Percentiles rank a stretch among this genome's conserved stretches.
Conservation (phyloP, 2,113 vertebrate species). For the Oxyruncus cristatus region DNA sequence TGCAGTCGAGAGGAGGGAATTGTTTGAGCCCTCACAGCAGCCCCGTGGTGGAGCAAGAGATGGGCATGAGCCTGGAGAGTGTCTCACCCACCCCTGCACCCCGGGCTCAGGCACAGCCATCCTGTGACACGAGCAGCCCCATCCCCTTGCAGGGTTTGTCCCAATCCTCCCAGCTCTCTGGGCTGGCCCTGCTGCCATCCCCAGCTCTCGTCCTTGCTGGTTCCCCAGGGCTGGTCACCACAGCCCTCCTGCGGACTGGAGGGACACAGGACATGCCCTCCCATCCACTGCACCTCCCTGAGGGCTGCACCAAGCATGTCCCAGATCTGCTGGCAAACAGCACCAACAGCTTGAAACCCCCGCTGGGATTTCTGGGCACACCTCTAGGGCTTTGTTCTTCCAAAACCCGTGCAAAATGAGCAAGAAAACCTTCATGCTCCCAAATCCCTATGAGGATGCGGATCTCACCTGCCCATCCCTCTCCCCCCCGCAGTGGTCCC, state of each 20-base stretch:
- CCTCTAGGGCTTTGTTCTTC: neutral
- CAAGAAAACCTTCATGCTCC: neutral
- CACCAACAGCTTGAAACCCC: neutral
- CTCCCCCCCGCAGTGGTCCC: fast-evolving
- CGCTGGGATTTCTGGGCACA: neutral
- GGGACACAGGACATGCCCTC: neutral
- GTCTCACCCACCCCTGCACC: neutral
- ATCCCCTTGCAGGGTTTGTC: neutral
- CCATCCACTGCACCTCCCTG: fast-evolving
- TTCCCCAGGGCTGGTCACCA: neutral
- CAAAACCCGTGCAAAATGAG: fast-evolving
- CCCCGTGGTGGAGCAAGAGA: neutral
- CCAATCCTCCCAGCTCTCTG: fast-evolving
- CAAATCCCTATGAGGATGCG: fast-evolving
- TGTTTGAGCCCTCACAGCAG: fast-evolving
- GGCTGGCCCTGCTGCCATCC: neutral
- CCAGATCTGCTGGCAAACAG: neutral
- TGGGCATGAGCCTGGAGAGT: fast-evolving
- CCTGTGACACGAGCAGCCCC: fast-evolving
- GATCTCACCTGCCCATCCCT: neutral
- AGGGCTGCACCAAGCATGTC: neutral
- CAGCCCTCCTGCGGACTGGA: neutral
- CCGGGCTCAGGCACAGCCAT: fast-evolving
- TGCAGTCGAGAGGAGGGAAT: fast-evolving
- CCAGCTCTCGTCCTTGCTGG: neutral